Conservation (phyloP, 1,140 invertebrate species). For the Lasioglossum baleicum region DNA sequence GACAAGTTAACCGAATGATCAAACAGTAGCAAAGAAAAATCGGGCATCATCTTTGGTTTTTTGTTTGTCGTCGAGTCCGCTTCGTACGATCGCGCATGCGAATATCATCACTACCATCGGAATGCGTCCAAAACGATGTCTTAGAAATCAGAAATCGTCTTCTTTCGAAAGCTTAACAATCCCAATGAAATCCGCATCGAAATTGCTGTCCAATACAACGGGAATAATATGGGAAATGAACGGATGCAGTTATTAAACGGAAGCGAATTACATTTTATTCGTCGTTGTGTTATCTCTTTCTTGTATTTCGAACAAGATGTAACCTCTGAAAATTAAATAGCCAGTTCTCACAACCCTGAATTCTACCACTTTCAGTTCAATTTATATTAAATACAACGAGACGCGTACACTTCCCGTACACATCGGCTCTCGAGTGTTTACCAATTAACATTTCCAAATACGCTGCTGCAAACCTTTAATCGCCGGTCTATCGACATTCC, state of each 20-base stretch:
- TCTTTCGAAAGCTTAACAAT: background rate
- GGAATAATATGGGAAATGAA: too few species aligned
- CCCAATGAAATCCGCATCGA: background rate
- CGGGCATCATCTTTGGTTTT: slow-evolving; percentile 25
- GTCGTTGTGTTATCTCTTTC: too few species aligned
- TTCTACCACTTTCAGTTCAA: background rate
- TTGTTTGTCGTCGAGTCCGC: slow-evolving; percentile 30
- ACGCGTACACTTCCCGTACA: background rate
- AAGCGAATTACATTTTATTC: too few species aligned
- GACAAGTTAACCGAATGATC: background rate
- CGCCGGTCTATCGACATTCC: background rate
- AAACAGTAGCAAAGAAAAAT: slow-evolving; percentile 7
- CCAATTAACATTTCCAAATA: background rate
- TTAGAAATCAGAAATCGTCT: background rate
- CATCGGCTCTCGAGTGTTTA: background rate
- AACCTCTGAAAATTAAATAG: background rate
- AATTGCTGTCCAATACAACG: too few species aligned
- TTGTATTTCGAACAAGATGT: too few species aligned
- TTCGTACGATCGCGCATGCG: slow-evolving; percentile 21
- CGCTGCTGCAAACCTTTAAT: background rate
- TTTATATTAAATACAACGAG: background rate
- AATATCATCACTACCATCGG: background rate
- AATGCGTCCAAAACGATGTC: background rate
- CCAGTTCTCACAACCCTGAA: background rate
- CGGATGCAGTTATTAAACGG: too few species aligned